Evolutionary conservation across 2,888 invertebrate species (phyloP), one percentile per base, ranked within the genome.

Genomic region (Plebejus melissa): DNA sequence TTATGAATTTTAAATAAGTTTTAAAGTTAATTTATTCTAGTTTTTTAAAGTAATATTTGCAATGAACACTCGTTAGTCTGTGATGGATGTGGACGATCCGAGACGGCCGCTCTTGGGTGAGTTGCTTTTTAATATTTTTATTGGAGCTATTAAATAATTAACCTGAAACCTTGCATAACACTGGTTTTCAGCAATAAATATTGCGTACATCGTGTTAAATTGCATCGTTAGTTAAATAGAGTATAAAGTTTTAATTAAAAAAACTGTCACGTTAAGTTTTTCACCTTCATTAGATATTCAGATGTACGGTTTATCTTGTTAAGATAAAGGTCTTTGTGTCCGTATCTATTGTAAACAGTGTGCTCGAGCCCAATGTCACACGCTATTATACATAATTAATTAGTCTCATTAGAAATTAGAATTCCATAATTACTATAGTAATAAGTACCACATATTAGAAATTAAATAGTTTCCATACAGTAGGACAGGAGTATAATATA

Each of bases 51-150:
- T 5, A 9, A 69, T 2, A 41, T 22, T 9, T 28, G 9, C 9
- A 1, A 70, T 70, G 70, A 41, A n/a, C 41, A n/a, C 9, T 70
- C n/a, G 41, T 3, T 70, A 70, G 75, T 36, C 69, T 54, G 38
- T 50, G 76, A 83, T 83, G 83, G 82, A 83, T 74, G 75, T 75
- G n/a, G 80, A 83, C 77, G 83, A 83, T 77, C 82, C 82, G 57
- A 79, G 80, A 75, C 81, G 77, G 77, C 82, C 83, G 38, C 78
- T 83, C 72, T 77, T 83, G 74, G 83, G 83, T 81, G 77, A 76
- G 82, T 79, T 77, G 11, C 28, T 76, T 60, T 65, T 71, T 36
- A 11, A 69, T 16, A 46, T 57, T 75, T 54, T 46, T 9, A 54
- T 5, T 65, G 5, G 11, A 13, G 13, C 13, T 22, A 32, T 32